Percentiles rank a stretch among this genome's conserved stretches.
phyloP scores from a whole-genome alignment of 1,140 invertebrate genomes.

The Doryteuthis pealeii region DNA sequence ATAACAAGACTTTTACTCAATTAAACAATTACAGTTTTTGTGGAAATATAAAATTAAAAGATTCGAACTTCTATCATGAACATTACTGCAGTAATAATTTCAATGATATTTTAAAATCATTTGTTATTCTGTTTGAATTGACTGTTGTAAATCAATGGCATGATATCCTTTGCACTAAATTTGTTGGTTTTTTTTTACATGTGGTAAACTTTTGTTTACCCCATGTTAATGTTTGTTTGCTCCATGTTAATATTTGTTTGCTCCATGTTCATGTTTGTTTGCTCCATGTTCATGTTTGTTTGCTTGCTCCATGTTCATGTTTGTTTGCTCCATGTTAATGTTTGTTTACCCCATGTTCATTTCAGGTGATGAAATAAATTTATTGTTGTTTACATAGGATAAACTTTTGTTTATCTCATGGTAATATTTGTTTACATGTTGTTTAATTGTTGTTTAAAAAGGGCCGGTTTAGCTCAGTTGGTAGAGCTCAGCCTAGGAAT shows the following conservation, averaged over 20 bases:
- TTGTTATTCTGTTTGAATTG: slow-evolving; percentile 64
- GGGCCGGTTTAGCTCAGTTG: no score
- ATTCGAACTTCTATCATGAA: slow-evolving; percentile 55
- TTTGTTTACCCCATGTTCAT: not conserved
- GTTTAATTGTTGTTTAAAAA: no score
- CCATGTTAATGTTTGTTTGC: slow-evolving; percentile 9
- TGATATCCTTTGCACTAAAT: slow-evolving; percentile 61
- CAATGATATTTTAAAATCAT: slow-evolving; percentile 61
- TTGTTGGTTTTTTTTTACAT: not conserved
- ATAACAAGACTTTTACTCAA: slow-evolving; percentile 29
- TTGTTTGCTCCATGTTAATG: not conserved
- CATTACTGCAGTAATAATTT: slow-evolving; percentile 66
- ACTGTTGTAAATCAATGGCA: slow-evolving; percentile 67
- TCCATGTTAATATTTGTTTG: not conserved
- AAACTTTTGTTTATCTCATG: no score
- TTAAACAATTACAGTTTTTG: slow-evolving; percentile 51
- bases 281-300: not conserved
- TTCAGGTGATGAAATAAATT: no score
- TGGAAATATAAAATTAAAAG: slow-evolving; percentile 60
- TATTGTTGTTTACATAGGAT: no score
- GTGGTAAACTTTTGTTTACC: not conserved
- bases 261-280: not conserved
- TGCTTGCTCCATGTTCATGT: not conserved
- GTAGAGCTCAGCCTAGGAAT: no score
- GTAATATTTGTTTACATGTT: not conserved